These are phyloP conservation scores for Ctenochaetus hawaiiensis DNA, from an alignment of 2,797 vertebrate species.

Conservation along the genomic window DNA sequence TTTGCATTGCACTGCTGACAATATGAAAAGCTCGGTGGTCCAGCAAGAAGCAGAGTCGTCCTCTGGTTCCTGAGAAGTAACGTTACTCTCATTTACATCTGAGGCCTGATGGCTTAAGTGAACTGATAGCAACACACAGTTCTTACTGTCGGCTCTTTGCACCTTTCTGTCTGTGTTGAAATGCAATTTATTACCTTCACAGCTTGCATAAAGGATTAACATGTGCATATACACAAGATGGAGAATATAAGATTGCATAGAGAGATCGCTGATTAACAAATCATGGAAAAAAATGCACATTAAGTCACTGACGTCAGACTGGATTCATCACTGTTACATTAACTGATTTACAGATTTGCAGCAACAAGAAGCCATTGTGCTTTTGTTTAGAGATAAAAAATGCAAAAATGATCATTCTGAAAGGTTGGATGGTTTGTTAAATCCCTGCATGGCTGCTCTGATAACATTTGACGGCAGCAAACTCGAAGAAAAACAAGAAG, in stretches of 20 bases:
- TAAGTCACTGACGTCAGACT: neutral
- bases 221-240: neutral
- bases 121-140: slow-evolving; percentile 32
- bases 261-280: slow-evolving; percentile 18
- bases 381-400: neutral
- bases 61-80: slow-evolving; percentile 30
- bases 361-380: neutral
- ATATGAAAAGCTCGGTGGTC: slow-evolving; percentile 63
- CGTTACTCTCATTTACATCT: slow-evolving; percentile 33
- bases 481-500: slow-evolving; percentile 24
- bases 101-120: slow-evolving; percentile 32
- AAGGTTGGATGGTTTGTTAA: slow-evolving; percentile 51
- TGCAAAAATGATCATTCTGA: slow-evolving; percentile 19
- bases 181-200: slow-evolving; percentile 52
- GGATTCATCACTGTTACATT: neutral
- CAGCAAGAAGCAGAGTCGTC: slow-evolving; percentile 48
- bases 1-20: slow-evolving; percentile 46
- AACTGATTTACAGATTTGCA: neutral
- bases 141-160: slow-evolving; percentile 20
- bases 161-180: slow-evolving; percentile 8
- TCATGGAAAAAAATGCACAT: neutral
- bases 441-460: slow-evolving; percentile 57
- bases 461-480: slow-evolving; percentile 41
- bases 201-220: slow-evolving; percentile 24
- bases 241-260: slow-evolving; percentile 7